Conservation (phyloP, 2,888 invertebrate species). For the Formica aserva region DNA sequence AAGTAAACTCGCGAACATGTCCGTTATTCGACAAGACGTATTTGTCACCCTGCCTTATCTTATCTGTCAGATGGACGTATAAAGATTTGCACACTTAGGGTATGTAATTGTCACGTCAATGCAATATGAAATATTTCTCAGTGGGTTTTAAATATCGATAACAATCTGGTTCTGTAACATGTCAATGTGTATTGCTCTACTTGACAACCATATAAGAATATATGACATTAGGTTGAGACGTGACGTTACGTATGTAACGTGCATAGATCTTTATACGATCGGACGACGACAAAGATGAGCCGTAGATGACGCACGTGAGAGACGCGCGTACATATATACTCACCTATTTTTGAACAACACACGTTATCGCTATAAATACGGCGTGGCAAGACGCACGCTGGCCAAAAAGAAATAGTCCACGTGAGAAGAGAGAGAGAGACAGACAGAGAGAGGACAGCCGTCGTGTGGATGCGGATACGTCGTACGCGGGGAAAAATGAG, state of each 20-base stretch:
- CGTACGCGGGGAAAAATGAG: conserved; percentile 40
- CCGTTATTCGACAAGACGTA: not conserved
- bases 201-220: not conserved
- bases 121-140: not conserved
- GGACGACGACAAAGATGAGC: not conserved
- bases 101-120: not conserved
- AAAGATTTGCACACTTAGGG: not conserved
- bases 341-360: conserved; percentile 64
- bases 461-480: conserved; percentile 7
- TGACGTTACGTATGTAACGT: not conserved
- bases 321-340: conserved; percentile 28
- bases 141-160: not conserved
- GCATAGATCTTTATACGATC: not conserved
- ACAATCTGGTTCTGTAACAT: not conserved
- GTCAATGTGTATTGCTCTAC: not conserved
- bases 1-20: not conserved
- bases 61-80: not conserved
- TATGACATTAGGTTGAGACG: not conserved
- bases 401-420: conserved; percentile 53
- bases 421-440: not conserved
- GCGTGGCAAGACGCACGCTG: conserved; percentile 65
- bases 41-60: not conserved
- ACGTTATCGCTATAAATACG: conserved; percentile 72
- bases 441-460: not conserved
- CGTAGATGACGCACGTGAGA: conserved; percentile 1